Conservation (phyloP, 2,113 vertebrate species). For the Bungarus multicinctus region DNA sequence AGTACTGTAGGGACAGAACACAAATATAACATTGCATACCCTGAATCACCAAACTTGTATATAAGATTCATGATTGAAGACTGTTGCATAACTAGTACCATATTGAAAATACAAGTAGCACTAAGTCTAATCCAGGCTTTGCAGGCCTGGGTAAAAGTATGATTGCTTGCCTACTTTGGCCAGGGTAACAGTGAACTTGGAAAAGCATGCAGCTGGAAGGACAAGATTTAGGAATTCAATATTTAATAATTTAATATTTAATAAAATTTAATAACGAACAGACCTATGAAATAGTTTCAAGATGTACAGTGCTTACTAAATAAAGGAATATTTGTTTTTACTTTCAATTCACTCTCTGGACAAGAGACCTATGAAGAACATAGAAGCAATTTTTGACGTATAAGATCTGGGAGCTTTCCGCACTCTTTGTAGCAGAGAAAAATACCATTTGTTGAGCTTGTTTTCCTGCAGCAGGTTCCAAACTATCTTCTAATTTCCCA, state of each 20-base stretch:
- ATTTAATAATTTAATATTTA: neutral
- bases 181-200: neutral
- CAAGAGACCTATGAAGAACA: neutral
- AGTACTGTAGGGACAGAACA: neutral
- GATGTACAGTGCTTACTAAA: neutral
- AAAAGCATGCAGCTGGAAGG: too few relatives aligned
- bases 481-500: neutral
- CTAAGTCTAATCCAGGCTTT: neutral
- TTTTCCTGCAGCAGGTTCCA: neutral
- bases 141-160: neutral
- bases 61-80: neutral
- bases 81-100: neutral
- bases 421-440: neutral
- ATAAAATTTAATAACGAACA: neutral
- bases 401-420: neutral
- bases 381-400: neutral
- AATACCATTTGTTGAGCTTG: neutral
- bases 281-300: neutral
- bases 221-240: neutral
- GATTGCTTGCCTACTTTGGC: neutral
- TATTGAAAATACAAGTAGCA: neutral
- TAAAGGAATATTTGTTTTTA: neutral
- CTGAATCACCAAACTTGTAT: neutral
- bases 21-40: neutral
- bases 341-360: neutral